Evolutionary conservation across 2,888 invertebrate genomes (phyloP).

Genomic region (Trissolcus japonicus): DNA sequence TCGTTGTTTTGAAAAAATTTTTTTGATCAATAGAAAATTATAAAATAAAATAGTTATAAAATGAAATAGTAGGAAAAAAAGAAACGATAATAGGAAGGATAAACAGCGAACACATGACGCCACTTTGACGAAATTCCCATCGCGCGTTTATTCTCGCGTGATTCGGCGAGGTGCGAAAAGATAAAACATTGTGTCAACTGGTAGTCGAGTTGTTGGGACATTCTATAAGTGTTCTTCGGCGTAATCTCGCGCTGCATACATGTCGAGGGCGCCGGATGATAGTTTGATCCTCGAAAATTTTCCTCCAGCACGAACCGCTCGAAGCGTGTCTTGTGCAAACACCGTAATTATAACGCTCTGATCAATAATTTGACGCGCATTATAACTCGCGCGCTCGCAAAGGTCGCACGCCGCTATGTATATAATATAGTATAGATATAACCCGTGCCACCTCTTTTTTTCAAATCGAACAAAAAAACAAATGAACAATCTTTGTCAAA

Average conservation of each 20-base stretch:
- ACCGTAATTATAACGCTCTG: slow-evolving; percentile 71
- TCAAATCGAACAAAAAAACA: slow-evolving; percentile 8
- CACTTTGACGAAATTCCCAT: not conserved
- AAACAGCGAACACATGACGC: not conserved
- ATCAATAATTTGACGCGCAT: slow-evolving; percentile 62
- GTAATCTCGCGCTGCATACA: slow-evolving; percentile 46
- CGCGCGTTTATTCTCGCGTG: slow-evolving; percentile 1
- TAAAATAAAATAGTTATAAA: too few species aligned
- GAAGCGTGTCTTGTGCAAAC: slow-evolving; percentile 64
- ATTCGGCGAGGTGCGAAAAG: not conserved
- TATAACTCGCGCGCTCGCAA: slow-evolving; percentile 16
- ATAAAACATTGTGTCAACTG: slow-evolving; percentile 1
- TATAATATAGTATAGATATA: not conserved
- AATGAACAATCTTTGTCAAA: slow-evolving; percentile 36
- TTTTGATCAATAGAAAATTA: too few species aligned
- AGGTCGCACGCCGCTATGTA: not conserved
- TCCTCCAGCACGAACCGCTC: slow-evolving; percentile 70
- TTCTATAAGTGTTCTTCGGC: slow-evolving; percentile 51
- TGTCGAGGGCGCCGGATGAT: slow-evolving; percentile 61
- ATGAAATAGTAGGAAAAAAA: not conserved
- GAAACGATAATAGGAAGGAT: not conserved
- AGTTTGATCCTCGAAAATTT: slow-evolving; percentile 73
- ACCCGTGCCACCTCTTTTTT: slow-evolving; percentile 11
- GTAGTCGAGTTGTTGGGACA: slow-evolving; percentile 47
- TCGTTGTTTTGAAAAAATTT: too few species aligned